A percentile compares a stretch with the other conserved stretches of the same genome.
phyloP scores from a whole-genome alignment of 2,888 invertebrate genomes.

The Incurvaria masculella region DNA sequence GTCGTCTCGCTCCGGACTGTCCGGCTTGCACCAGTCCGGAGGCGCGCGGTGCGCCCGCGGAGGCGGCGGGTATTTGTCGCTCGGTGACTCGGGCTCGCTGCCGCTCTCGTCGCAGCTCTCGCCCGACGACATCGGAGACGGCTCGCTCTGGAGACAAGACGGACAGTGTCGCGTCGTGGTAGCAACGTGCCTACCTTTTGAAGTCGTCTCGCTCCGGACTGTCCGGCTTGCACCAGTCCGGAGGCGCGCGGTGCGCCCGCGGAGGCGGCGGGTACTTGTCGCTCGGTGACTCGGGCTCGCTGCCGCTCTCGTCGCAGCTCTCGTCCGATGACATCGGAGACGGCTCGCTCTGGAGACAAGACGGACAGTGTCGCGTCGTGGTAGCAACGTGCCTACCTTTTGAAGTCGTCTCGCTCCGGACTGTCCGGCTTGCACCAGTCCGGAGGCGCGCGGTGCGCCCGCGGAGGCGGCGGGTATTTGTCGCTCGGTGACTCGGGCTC shows the following conservation, averaged over 20 bases:
- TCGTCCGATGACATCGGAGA: conserved; percentile 46
- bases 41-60: conserved; percentile 14
- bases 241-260: conserved; percentile 14
- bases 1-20: conserved; percentile 13
- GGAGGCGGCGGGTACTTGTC: conserved; percentile 33
- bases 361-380: no score
- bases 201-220: conserved; percentile 12
- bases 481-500: conserved; percentile 49
- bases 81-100: conserved; percentile 49
- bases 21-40: conserved; percentile 38
- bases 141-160: neutral
- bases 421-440: conserved; percentile 36
- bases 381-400: no score
- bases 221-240: conserved; percentile 36
- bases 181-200: no score
- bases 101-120: conserved; percentile 53
- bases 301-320: conserved; percentile 51
- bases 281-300: conserved; percentile 47
- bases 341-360: neutral
- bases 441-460: conserved; percentile 16
- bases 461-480: conserved; percentile 29
- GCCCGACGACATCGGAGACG: conserved; percentile 39
- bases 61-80: conserved; percentile 34
- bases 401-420: conserved; percentile 10
- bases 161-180: no score